These are phyloP conservation scores for Ophthalmolycus amberensis DNA, from an alignment of 2,113 vertebrate species.

Conservation along the genomic window DNA sequence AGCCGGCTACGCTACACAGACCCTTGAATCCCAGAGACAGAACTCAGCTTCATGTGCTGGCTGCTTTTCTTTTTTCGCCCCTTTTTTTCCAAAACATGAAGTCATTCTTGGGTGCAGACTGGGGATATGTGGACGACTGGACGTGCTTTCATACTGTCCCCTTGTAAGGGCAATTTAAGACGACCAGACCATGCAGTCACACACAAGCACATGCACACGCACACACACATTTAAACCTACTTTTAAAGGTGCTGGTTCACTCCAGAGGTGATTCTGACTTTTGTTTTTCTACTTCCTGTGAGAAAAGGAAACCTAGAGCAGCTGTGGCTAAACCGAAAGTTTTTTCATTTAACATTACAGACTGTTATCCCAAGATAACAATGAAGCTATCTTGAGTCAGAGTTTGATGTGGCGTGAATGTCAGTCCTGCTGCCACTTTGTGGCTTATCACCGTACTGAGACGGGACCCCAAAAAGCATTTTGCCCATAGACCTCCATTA, in stretches of 20 bases:
- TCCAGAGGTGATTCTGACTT: not conserved
- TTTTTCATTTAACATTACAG: not conserved
- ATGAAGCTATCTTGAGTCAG: not conserved
- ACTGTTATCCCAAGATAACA: not conserved
- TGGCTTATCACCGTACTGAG: too few species aligned
- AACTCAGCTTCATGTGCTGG: not conserved
- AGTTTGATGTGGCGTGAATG: not conserved
- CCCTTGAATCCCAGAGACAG: not conserved
- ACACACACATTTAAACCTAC: not conserved
- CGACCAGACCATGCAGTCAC: constrained; percentile 23
- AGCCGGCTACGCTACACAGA: not conserved
- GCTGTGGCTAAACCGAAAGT: not conserved
- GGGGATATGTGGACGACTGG: constrained; percentile 9
- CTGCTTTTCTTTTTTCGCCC: not conserved
- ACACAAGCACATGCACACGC: not conserved
- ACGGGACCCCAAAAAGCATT: too few species aligned
- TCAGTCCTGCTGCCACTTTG: too few species aligned
- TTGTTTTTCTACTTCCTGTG: not conserved
- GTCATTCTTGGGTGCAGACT: constrained; percentile 41
- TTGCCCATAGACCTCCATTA: not conserved
- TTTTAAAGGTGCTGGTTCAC: not conserved
- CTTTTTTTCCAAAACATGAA: constrained; percentile 55
- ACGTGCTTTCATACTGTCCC: constrained; percentile 34
- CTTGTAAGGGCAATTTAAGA: constrained; percentile 57
- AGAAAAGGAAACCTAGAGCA: not conserved